Percentiles rank a stretch among this genome's conserved stretches.
phyloP scores from a whole-genome alignment of 2,113 vertebrate species.

The Heterotilapia buettikoferi region DNA sequence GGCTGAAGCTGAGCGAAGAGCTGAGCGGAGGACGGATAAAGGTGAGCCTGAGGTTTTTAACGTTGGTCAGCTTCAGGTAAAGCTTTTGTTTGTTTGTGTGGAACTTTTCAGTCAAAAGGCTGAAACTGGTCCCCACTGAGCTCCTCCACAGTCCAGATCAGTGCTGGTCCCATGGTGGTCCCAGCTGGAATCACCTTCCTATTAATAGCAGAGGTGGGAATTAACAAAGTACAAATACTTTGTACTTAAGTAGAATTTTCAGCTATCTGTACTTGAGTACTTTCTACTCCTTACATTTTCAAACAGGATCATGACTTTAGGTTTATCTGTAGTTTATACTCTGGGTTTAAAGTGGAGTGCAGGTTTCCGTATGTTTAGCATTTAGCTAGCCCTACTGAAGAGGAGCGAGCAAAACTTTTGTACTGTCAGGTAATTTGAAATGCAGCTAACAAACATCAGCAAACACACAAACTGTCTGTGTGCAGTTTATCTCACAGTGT shows the following conservation, averaged over 20 bases:
- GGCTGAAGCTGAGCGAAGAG: slow-evolving; percentile 90
- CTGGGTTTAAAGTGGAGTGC: background rate
- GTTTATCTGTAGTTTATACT: background rate
- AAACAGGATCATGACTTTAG: background rate
- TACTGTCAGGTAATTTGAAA: background rate
- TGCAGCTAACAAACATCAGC: background rate
- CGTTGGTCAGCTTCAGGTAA: background rate
- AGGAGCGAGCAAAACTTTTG: background rate
- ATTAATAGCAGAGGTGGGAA: background rate
- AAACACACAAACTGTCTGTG: background rate
- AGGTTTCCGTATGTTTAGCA: background rate
- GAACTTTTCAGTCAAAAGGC: background rate
- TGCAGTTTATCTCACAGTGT: background rate
- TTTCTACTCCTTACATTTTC: background rate
- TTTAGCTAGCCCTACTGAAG: background rate
- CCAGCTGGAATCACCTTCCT: background rate
- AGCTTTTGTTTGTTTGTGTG: background rate
- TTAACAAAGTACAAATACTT: background rate
- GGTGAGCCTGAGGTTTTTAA: background rate
- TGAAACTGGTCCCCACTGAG: background rate
- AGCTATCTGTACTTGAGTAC: background rate
- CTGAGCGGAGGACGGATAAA: slow-evolving; percentile 79
- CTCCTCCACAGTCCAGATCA: background rate
- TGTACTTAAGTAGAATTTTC: background rate
- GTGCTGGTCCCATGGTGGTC: background rate